These are phyloP conservation scores for Philantomba maxwellii DNA, from an alignment of 2,113 vertebrate genomes.

Conservation along the genomic window DNA sequence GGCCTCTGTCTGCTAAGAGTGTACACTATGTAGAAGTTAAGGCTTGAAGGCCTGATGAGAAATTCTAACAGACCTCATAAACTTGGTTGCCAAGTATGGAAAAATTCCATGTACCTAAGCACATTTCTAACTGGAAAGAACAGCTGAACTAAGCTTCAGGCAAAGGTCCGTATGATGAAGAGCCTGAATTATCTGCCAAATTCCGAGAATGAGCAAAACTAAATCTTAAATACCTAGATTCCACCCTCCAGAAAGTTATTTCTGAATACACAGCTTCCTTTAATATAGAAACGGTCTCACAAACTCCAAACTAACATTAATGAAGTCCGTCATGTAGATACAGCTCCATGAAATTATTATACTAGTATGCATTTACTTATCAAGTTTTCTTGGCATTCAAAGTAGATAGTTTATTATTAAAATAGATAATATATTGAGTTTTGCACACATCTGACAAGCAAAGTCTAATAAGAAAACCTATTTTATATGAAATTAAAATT, in stretches of 20 bases:
- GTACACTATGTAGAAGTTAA: background rate
- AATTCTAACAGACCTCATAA: background rate
- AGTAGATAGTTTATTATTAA: slow-evolving; percentile 15
- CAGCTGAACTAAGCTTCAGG: background rate
- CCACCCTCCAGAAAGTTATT: background rate
- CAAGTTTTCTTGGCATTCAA: slow-evolving; percentile 20
- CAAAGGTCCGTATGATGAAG: background rate
- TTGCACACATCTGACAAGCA: background rate
- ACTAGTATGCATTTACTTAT: background rate
- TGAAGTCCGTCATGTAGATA: background rate
- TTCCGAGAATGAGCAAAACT: background rate
- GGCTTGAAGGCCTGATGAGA: background rate
- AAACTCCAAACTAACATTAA: background rate
- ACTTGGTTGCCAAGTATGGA: background rate
- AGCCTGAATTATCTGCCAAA: background rate
- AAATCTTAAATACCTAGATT: background rate
- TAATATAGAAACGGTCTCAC: background rate
- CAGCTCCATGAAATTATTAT: background rate
- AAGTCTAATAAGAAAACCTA: slow-evolving; percentile 24
- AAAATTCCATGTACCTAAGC: background rate
- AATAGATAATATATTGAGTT: background rate
- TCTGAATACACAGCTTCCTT: background rate
- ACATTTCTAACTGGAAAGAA: background rate
- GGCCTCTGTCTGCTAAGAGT: background rate
- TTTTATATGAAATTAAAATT: slow-evolving; percentile 48